Percentiles rank a stretch among this genome's conserved stretches.
phyloP scores from a whole-genome alignment of 2,888 invertebrate genomes.

The Sylvicola cinctus region DNA sequence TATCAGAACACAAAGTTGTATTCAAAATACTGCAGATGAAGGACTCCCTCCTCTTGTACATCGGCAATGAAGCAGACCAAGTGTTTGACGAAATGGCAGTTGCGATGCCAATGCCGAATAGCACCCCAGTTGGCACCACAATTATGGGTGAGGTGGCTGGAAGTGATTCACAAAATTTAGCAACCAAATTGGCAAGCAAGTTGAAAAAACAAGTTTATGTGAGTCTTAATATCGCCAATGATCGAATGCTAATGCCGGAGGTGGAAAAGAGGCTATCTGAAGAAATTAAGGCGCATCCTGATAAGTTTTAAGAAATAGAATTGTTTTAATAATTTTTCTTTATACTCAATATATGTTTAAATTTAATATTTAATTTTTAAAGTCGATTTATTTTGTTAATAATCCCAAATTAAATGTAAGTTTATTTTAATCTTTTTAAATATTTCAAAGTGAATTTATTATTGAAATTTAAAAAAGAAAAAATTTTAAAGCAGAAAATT shows the following conservation, averaged over 20 bases:
- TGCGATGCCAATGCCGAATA: slow-evolving; percentile 14
- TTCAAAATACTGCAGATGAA: slow-evolving; percentile 26
- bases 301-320: slow-evolving; percentile 14
- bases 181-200: slow-evolving; percentile 21
- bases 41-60: slow-evolving; percentile 24
- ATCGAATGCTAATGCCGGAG: slow-evolving; percentile 16
- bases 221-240: slow-evolving; percentile 26
- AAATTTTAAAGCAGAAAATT: too few relatives aligned
- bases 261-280: slow-evolving; percentile 24
- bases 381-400: too few relatives aligned
- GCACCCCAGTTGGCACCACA: slow-evolving; percentile 18
- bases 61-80: slow-evolving; percentile 21
- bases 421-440: too few relatives aligned
- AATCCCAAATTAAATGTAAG: too few relatives aligned
- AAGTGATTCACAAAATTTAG: slow-evolving; percentile 17
- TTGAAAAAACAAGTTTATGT: slow-evolving; percentile 26
- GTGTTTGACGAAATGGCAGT: slow-evolving; percentile 20
- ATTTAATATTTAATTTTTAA: too few relatives aligned
- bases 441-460: too few relatives aligned
- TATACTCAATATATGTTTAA: too few relatives aligned
- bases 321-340: background rate
- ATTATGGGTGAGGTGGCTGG: slow-evolving; percentile 22
- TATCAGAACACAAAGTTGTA: slow-evolving; percentile 18
- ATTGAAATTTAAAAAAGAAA: too few relatives aligned
- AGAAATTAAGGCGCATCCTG: slow-evolving; percentile 22